phyloP scores from a whole-genome alignment of 2,888 invertebrate species.

The Plagodis pulveraria region DNA sequence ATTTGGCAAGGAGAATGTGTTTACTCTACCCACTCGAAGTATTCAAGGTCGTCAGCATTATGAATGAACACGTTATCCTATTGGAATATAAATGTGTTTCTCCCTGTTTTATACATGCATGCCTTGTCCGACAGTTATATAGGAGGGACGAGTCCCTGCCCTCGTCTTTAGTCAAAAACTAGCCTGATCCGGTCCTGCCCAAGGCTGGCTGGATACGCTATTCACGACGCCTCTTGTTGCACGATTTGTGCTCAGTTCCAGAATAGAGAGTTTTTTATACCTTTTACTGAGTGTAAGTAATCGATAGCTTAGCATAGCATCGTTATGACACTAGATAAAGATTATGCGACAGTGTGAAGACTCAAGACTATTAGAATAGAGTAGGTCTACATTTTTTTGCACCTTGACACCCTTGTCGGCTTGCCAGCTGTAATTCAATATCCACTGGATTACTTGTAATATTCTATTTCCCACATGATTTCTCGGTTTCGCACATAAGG shows the following conservation, averaged over 20 bases:
- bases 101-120: constrained; percentile 25
- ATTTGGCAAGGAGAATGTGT: constrained; percentile 67
- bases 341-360: constrained; percentile 11
- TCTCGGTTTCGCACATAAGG: constrained; percentile 32
- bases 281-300: neutral
- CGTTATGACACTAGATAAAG: constrained; percentile 8
- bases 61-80: constrained; percentile 44
- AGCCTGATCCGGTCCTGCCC: constrained; percentile 21
- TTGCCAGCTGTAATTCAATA: constrained; percentile 62
- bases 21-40: constrained; percentile 36
- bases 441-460: constrained; percentile 46
- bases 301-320: constrained; percentile 22
- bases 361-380: constrained; percentile 5
- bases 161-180: constrained; percentile 14
- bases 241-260: constrained; percentile 7
- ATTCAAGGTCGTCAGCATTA: constrained; percentile 66
- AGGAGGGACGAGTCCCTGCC: constrained; percentile 12
- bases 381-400: constrained; percentile 52
- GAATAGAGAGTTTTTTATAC: constrained; percentile 6
- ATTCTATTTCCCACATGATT: constrained; percentile 63
- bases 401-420: constrained; percentile 68
- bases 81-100: constrained; percentile 19
- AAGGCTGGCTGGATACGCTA: constrained; percentile 21
- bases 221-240: constrained; percentile 8
- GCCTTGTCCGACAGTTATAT: constrained; percentile 8